These are phyloP conservation scores for Eupithecia dodoneata DNA, from an alignment of 2,888 invertebrate genomes.

Conservation along the genomic window DNA sequence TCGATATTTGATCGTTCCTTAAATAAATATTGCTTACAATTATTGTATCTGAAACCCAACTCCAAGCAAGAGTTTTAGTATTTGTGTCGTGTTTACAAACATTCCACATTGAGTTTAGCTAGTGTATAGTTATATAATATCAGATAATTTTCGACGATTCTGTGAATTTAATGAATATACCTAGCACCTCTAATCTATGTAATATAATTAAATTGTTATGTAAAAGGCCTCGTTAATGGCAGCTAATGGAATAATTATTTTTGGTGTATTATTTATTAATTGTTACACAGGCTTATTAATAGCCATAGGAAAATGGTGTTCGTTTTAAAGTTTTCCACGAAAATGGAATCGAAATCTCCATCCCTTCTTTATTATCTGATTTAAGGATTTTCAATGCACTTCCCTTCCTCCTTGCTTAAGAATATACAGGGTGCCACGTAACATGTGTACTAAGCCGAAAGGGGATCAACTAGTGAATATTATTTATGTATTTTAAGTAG, in stretches of 20 bases:
- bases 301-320: not conserved
- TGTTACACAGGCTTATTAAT: not conserved
- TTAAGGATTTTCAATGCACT: not conserved
- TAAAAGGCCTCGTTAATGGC: slow-evolving; percentile 24
- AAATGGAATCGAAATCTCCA: not conserved
- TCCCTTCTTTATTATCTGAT: not conserved
- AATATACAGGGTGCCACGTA: not conserved
- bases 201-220: not conserved
- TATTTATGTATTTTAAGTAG: too few relatives aligned
- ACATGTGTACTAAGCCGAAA: too few relatives aligned
- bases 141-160: not conserved
- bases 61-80: too few relatives aligned
- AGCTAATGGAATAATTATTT: slow-evolving; percentile 30
- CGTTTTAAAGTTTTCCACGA: not conserved
- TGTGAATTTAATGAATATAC: not conserved
- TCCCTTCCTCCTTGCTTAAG: not conserved
- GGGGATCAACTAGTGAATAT: too few relatives aligned
- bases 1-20: too few relatives aligned
- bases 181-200: slow-evolving; percentile 2
- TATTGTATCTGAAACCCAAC: too few relatives aligned
- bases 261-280: not conserved
- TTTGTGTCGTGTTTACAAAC: too few relatives aligned
- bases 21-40: too few relatives aligned
- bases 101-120: too few relatives aligned
- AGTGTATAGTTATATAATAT: not conserved